Evolutionary conservation across 2,797 vertebrate genomes (phyloP).

Genomic region (Xenops minutus): DNA sequence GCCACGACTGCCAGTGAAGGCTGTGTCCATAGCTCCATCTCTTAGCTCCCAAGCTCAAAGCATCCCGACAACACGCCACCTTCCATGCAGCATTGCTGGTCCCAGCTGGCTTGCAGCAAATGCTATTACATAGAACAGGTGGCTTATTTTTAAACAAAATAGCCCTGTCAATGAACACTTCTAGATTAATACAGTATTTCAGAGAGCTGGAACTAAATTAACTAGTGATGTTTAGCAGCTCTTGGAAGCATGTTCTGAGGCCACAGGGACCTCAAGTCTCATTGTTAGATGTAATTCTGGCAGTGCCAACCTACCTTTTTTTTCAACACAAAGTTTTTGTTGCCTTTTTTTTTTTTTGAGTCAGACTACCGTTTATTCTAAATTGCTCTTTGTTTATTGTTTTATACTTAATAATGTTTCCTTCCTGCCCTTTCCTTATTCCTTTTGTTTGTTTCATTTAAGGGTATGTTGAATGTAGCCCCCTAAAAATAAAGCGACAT

Average conservation of each 20-base stretch:
- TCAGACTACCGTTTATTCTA: background rate
- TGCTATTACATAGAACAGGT: background rate
- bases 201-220: background rate
- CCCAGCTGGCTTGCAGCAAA: background rate
- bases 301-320: background rate
- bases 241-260: background rate
- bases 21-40: background rate
- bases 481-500: background rate
- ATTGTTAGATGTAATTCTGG: background rate
- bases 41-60: background rate
- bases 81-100: rapidly evolving
- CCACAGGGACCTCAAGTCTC: background rate
- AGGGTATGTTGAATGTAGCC: background rate
- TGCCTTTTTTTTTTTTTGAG: background rate
- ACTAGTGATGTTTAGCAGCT: background rate
- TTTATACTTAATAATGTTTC: background rate
- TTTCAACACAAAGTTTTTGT: background rate
- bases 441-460: background rate
- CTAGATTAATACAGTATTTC: background rate
- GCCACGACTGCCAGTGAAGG: background rate
- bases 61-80: rapidly evolving
- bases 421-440: background rate
- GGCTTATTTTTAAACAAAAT: background rate
- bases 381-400: background rate
- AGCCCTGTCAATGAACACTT: background rate